Evolutionary conservation across 2,888 invertebrate genomes (phyloP), one percentile per base, ranked within the genome.

Genomic region (Tetrapedia diversipes): DNA sequence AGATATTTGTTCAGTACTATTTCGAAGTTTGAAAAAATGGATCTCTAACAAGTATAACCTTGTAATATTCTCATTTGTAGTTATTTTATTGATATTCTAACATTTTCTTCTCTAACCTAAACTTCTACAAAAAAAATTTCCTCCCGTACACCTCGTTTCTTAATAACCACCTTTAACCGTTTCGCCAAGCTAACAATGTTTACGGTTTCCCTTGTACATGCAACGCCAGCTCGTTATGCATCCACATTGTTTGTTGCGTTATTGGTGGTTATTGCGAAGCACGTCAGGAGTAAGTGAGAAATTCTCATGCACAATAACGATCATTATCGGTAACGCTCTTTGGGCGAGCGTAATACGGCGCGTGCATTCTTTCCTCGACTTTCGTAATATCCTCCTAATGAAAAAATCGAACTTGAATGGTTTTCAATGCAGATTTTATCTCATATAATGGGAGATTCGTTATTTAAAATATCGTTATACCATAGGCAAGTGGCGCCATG

Each of bases 251-350:
- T n/a, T 79, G 69, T 84, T 83, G 80, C 80, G 81, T 82, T 82
- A 81, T 77, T 74, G 75, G 60, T 70, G 72, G 79, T 57, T 74
- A 65, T 74, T 75, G 70, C 81, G 83, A 76, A 64, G 74, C 57
- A 59, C 80, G 74, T 56, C 63, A n/a, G 76, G 71, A 68, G 72
- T 69, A 80, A 85, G 77, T 80, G 83, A 82, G 83, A 83, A 85
- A 82, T 83, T 85, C 85, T 83, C 83, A 81, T 81, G 82, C 74
- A 76, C 79, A 74, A 78, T 76, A 79, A 84, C 71, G 76, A 85
- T 81, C 73, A 81, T 80, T 75, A 83, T 75, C 79, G 67, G 63
- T 67, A 67, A 65, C 56, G 75, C 71, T 69, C 63, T 41, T 64
- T 56, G 63, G 60, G 43, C 77, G 68, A 63, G 67, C 72, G 79